These are phyloP conservation scores for Noctua pronuba DNA, from an alignment of 2,888 invertebrate species.

Conservation along the genomic window DNA sequence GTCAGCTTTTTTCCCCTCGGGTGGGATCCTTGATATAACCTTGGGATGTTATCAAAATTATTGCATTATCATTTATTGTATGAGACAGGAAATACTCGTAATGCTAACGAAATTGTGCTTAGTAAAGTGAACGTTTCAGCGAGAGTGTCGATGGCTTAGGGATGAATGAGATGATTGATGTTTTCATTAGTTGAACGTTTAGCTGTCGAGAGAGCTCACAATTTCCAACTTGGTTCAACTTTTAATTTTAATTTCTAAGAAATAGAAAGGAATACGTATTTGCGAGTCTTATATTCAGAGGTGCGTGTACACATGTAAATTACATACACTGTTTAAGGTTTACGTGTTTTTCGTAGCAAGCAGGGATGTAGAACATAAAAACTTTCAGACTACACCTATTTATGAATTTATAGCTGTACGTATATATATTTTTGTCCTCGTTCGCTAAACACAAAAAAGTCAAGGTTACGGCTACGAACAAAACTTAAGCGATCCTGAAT, in stretches of 20 bases:
- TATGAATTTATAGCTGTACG: conserved; percentile 39
- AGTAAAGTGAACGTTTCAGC: not conserved
- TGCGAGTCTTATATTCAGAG: not conserved
- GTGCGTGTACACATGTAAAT: conserved; percentile 22
- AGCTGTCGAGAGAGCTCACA: not conserved
- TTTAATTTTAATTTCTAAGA: not conserved
- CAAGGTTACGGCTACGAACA: conserved; percentile 32
- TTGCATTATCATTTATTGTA: conserved; percentile 13
- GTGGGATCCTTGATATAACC: not conserved
- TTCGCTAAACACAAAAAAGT: conserved; percentile 37
- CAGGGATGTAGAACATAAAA: conserved; percentile 30
- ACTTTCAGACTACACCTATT: conserved; percentile 40
- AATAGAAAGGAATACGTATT: conserved; percentile 5
- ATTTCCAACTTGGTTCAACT: not conserved
- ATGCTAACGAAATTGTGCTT: not conserved
- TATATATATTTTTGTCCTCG: conserved; percentile 27
- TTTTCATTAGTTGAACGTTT: conserved; percentile 3
- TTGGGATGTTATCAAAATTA: conserved; percentile 12
- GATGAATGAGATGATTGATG: not conserved
- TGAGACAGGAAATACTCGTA: not conserved
- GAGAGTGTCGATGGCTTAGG: not conserved
- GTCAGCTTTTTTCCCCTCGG: conserved; percentile 17
- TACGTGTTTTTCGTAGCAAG: conserved; percentile 29
- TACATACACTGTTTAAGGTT: conserved; percentile 33
- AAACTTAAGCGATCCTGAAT: conserved; percentile 30